A percentile compares a stretch with the other conserved stretches of the same genome.
Conservation (phyloP, 2,888 invertebrate species). For the Pardosa pseudoannulata region DNA sequence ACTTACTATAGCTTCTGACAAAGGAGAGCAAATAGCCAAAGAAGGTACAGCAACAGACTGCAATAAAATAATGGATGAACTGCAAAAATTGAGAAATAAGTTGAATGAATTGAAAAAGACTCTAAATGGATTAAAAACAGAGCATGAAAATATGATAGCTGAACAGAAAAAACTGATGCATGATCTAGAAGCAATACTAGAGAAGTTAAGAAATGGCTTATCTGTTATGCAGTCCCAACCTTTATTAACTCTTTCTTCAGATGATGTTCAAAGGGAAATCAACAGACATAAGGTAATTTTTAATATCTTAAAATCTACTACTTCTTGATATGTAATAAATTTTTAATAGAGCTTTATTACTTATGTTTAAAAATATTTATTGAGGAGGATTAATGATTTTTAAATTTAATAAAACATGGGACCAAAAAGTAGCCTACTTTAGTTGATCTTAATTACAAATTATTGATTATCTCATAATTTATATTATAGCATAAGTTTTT, state of each 20-base stretch:
- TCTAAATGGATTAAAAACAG: slow-evolving; percentile 90
- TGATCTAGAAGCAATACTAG: slow-evolving; percentile 88
- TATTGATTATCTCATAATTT: too few relatives aligned
- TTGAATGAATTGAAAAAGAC: slow-evolving; percentile 86
- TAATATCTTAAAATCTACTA: too few relatives aligned
- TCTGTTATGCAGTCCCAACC: slow-evolving; percentile 89
- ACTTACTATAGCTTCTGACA: slow-evolving; percentile 90
- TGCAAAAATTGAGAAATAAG: slow-evolving; percentile 91
- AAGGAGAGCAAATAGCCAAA: slow-evolving; percentile 93
- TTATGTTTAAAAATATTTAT: too few relatives aligned
- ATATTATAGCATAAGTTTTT: too few relatives aligned
- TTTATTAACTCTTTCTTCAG: slow-evolving; percentile 79
- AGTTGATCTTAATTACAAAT: too few relatives aligned
- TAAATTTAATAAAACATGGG: too few relatives aligned
- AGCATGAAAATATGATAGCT: slow-evolving; percentile 90
- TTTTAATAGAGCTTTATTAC: too few relatives aligned
- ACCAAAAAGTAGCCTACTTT: too few relatives aligned
- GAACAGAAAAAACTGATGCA: slow-evolving; percentile 88
- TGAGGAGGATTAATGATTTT: too few relatives aligned
- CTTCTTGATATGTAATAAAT: too few relatives aligned
- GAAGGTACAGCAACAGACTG: slow-evolving; percentile 92
- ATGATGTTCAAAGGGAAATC: slow-evolving; percentile 89
- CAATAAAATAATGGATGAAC: slow-evolving; percentile 90
- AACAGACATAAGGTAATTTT: slow-evolving; percentile 83
- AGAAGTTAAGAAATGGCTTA: slow-evolving; percentile 90